phyloP scores from a whole-genome alignment of 92 coral and sea anemone genomes.

The Umimayanthus chanpuru region DNA sequence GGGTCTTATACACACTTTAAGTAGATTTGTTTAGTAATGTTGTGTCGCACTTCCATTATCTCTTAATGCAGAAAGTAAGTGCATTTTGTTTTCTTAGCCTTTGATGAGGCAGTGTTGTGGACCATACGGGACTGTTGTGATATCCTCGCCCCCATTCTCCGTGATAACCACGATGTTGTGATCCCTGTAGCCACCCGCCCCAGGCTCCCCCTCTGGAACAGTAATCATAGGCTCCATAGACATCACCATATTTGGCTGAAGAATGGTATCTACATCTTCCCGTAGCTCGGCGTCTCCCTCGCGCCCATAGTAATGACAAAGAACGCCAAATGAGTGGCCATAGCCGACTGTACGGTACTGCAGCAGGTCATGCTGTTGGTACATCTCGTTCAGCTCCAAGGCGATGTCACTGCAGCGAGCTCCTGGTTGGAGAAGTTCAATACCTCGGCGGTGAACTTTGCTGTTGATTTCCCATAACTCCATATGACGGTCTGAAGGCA shows the following conservation, averaged over 20 bases:
- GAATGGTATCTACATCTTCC: slow-evolving; percentile 34
- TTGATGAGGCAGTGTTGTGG: slow-evolving; percentile 39
- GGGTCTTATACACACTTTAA: too few species aligned
- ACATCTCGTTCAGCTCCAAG: slow-evolving; percentile 32
- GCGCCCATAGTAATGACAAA: slow-evolving; percentile 45
- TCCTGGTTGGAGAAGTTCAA: slow-evolving; percentile 41
- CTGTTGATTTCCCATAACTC: slow-evolving; percentile 38
- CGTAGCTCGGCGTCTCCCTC: slow-evolving; percentile 45
- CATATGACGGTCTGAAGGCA: slow-evolving; percentile 41
- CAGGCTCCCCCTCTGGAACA: slow-evolving; percentile 38
- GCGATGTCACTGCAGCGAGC: slow-evolving; percentile 41
- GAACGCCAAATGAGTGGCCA: slow-evolving; percentile 52
- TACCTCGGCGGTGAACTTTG: slow-evolving; percentile 31
- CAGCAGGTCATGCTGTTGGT: slow-evolving; percentile 22
- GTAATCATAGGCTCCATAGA: slow-evolving; percentile 44
- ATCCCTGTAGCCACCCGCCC: slow-evolving; percentile 46
- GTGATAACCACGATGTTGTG: slow-evolving; percentile 40
- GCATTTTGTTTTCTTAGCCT: not conserved
- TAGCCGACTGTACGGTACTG: slow-evolving; percentile 45
- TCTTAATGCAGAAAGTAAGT: too few species aligned
- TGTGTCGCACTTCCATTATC: too few species aligned
- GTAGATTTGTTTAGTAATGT: too few species aligned
- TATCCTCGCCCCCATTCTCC: slow-evolving; percentile 34
- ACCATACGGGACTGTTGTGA: slow-evolving; percentile 44
- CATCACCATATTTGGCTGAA: slow-evolving; percentile 46